Evolutionary conservation across 2,113 vertebrate species (phyloP), one percentile per base, ranked within the genome.

Genomic region (Rana temporaria): DNA sequence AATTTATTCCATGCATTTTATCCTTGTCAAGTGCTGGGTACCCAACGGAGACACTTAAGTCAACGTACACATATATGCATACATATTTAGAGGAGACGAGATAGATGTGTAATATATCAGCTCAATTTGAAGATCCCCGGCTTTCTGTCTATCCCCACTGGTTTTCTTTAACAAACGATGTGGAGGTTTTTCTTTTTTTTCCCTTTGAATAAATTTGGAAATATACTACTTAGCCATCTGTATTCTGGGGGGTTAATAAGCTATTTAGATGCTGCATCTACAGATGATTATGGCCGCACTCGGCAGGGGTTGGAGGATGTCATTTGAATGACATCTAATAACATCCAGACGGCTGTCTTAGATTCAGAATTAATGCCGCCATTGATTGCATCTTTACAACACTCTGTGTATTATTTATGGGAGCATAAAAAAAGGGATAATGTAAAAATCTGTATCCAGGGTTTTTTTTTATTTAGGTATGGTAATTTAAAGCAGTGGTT

Each of bases 1-100:
- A 18, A 71, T 24, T 55, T 71, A 71, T 71, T 71, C 69, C 69
- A 55, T 71, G 38, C 69, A 55, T 71, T 71, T 71, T 30, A 20
- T 55, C 18, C 15, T 55, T 71, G n/a, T 30, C 26, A 55, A 71
- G 69, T 0, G 19, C 69, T 4, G 12, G 24, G 48, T 71, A 55
- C 69, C 48, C 48, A 30, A 52, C 1, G 6, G 52, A 71, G 69
- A 16, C 55, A 26, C 14, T 71, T 24, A 52, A 18, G n/a, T 1
- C 53, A 1, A 70, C 6, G 16, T 55, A 71, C 55, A 71, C 69
- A 55, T 71, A 71, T 26, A 70, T 71, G 55, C 69, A 71, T 55
- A 68, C 19, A 68, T 20, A 71, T 71, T 55, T 5, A 18, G 68
- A 24, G 53, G 22, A 55, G 6, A 11, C 52, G 0, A 55, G 68